Evolutionary conservation across 1,140 invertebrate genomes (phyloP).

Genomic region (Aphis gossypii): DNA sequence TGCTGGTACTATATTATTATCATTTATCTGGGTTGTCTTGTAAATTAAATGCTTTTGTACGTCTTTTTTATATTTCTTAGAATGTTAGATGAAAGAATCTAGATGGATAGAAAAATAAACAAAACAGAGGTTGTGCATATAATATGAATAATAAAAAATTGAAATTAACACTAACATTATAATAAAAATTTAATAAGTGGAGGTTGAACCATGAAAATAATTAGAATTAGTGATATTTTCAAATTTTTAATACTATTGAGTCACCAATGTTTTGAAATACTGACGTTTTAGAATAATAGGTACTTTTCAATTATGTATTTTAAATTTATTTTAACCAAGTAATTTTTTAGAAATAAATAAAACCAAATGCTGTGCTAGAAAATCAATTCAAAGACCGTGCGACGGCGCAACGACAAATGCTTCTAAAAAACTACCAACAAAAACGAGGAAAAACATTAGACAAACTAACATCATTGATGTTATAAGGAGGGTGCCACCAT

Average conservation of each 20-base stretch:
- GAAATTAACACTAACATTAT: neutral
- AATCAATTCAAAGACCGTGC: neutral
- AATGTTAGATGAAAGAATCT: neutral
- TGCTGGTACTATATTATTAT: neutral
- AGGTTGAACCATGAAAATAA: no score
- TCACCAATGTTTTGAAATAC: no score
- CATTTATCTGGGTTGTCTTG: neutral
- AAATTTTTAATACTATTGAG: no score
- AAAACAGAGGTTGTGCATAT: neutral
- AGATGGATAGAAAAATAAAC: neutral
- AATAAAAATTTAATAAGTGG: no score
- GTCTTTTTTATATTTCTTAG: neutral
- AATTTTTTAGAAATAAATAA: constrained; percentile 38
- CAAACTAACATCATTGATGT: neutral
- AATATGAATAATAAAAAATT: no score
- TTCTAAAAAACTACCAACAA: neutral
- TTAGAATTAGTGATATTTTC: no score
- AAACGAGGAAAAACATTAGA: neutral
- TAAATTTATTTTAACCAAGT: no score
- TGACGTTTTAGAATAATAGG: no score
- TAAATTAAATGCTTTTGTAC: neutral
- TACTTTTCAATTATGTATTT: no score
- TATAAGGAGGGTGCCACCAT: neutral
- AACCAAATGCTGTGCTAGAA: constrained; percentile 25
- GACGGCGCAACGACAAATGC: neutral